A percentile compares a stretch with the other conserved stretches of the same genome.
phyloP scores from a whole-genome alignment of 2,797 vertebrate species.

The Botia kubotai region DNA sequence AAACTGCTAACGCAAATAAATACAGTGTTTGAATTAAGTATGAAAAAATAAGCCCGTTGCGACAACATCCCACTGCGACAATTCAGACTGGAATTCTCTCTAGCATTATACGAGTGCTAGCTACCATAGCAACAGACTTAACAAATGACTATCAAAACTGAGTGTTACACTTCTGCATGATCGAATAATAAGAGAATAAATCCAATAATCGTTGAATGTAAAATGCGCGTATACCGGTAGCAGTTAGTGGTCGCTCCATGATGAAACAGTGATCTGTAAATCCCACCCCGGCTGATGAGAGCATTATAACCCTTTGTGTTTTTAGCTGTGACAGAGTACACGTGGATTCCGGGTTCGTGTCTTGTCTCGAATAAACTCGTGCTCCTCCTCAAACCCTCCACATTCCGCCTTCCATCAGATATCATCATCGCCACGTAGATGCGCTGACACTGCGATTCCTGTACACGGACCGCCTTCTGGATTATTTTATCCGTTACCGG shows the following conservation, averaged over 20 bases:
- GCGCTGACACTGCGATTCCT: constrained; percentile 20
- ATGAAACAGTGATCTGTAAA: background rate
- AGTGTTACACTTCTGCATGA: background rate
- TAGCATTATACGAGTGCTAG: background rate
- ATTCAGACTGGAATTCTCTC: background rate
- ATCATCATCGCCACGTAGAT: constrained; percentile 46
- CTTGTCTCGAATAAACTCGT: constrained; percentile 9
- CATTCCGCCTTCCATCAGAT: background rate
- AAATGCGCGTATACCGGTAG: background rate
- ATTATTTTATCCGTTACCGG: background rate
- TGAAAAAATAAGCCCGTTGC: no score
- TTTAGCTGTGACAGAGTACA: constrained; percentile 32
- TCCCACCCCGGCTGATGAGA: constrained; percentile 2
- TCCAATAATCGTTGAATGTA: background rate
- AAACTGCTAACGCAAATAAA: background rate
- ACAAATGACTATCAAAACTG: background rate
- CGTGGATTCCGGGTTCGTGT: constrained; percentile 50
- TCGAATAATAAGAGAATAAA: background rate
- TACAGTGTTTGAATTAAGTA: background rate
- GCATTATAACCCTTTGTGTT: constrained; percentile 2
- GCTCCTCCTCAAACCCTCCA: constrained; percentile 19
- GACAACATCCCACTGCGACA: background rate
- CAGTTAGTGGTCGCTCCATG: constrained; percentile 4
- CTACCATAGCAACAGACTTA: background rate
- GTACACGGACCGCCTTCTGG: background rate